Evolutionary conservation across 2,113 vertebrate species (phyloP), one percentile per base, ranked within the genome.

Genomic region (Urocitellus parryii): DNA sequence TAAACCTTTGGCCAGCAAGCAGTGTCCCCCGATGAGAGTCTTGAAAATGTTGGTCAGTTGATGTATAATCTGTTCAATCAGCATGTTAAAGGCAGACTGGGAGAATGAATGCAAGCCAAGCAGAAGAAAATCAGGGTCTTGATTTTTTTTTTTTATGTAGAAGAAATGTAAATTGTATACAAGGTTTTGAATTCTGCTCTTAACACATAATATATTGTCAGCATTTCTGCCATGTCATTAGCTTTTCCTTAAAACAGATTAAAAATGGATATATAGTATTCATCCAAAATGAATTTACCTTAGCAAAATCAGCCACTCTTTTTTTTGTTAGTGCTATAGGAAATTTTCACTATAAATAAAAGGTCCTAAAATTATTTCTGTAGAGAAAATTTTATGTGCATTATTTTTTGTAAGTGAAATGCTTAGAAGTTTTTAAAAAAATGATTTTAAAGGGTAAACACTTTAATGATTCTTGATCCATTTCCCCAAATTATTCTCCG

Each of bases 21-120:
- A 63, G 10, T 2, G 14, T 9, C 20, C 32, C 20, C 32, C 18
- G 1, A 0, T 0, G 10, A 82, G 24, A 39, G 6, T 17, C 9
- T 4, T 61, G 29, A 90, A 87, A 80, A 79, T 51, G 3, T 25
- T 39, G 16, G 37, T 63, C 51, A 3, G 22, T n/a, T 67, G 17
- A 25, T 81, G 29, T 0, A 3, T 37, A 25, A 37, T 27, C 34
- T n/a, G 4, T 45, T 87, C 78, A 32, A 11, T 24, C 39, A 12
- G 6, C 45, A 48, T 8, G 37, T 17, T 22, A 22, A 89, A 34
- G n/a, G n/a, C 48, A 32, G n/a, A 63, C 6, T 8, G 58, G 53
- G 51, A 27, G 14, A 20, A 14, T 18, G 58, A 27, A 13, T 16
- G 4, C 1, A 56, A 76, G 51, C 2, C 34, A 48, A 27, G 70